Evolutionary conservation across 1,140 invertebrate genomes (phyloP).

Genomic region (Hirudo medicinalis): DNA sequence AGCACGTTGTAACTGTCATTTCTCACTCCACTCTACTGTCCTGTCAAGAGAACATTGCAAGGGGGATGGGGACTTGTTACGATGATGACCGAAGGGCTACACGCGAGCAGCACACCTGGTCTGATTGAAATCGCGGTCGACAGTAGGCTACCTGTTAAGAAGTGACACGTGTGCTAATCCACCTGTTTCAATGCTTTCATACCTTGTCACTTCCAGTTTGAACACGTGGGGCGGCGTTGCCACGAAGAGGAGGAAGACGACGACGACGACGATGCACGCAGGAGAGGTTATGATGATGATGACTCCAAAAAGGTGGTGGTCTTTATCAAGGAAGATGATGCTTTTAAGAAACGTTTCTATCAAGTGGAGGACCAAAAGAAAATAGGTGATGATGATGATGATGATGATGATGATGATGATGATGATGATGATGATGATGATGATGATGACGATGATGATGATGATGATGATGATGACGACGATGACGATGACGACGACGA

Average conservation of each 20-base stretch:
- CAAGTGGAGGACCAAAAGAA: background rate
- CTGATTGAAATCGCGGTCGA: too few relatives aligned
- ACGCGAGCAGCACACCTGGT: background rate
- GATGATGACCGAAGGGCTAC: background rate
- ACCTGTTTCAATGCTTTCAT: background rate
- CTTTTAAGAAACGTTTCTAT: background rate
- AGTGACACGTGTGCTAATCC: too few relatives aligned
- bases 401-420: background rate
- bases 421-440: background rate
- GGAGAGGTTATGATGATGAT: conserved; percentile 9
- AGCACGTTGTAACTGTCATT: too few relatives aligned
- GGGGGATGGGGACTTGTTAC: background rate
- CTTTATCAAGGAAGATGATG: conserved; percentile 8
- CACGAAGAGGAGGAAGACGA: background rate
- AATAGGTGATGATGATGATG: background rate
- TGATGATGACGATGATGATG: background rate
- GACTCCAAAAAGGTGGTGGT: background rate
- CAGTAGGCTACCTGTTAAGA: too few relatives aligned
- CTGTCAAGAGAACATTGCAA: background rate
- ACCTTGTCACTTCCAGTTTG: background rate
- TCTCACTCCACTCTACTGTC: too few relatives aligned
- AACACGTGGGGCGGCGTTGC: background rate
- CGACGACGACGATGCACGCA: background rate
- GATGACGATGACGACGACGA: too few relatives aligned
- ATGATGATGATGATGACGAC: background rate